These are phyloP conservation scores for Sander vitreus DNA, from an alignment of 2,113 vertebrate species.

Conservation along the genomic window DNA sequence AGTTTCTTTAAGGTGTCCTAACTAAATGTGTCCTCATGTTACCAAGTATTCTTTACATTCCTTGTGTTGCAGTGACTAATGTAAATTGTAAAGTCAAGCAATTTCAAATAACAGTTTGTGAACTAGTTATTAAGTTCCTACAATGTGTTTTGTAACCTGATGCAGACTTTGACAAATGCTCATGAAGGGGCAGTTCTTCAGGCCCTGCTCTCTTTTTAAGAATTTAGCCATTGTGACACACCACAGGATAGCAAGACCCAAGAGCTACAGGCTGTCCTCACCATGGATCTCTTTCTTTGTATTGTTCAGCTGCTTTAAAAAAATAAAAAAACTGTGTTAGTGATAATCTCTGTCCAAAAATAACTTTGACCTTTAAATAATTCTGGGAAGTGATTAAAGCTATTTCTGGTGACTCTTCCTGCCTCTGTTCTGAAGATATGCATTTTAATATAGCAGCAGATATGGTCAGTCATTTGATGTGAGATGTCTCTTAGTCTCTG, in stretches of 20 bases:
- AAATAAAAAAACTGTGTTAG: conserved; percentile 6
- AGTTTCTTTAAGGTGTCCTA: background rate
- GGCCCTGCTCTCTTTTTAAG: background rate
- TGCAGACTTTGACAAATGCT: background rate
- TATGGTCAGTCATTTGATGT: conserved; percentile 7
- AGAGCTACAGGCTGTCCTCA: background rate
- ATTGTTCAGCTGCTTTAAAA: conserved; percentile 13
- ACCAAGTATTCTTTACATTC: background rate
- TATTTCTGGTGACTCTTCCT: conserved; percentile 62
- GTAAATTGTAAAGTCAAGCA: background rate
- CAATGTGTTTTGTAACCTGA: background rate
- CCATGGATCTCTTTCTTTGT: conserved; percentile 12
- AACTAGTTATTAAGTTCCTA: background rate
- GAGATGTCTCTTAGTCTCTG: conserved; percentile 1
- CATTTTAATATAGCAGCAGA: conserved; percentile 45
- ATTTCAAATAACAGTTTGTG: background rate
- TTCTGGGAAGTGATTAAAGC: conserved; percentile 55
- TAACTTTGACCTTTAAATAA: conserved; percentile 54
- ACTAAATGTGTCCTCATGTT: background rate
- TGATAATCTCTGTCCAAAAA: conserved; percentile 48
- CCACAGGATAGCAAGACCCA: conserved; percentile 7
- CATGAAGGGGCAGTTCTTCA: background rate
- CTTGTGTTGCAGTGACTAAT: background rate
- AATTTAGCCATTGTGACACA: conserved; percentile 1
- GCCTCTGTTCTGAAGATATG: conserved; percentile 50